Evolutionary conservation across 2,888 invertebrate species (phyloP), one percentile per base, ranked within the genome.

Genomic region (Apoderus coryli): DNA sequence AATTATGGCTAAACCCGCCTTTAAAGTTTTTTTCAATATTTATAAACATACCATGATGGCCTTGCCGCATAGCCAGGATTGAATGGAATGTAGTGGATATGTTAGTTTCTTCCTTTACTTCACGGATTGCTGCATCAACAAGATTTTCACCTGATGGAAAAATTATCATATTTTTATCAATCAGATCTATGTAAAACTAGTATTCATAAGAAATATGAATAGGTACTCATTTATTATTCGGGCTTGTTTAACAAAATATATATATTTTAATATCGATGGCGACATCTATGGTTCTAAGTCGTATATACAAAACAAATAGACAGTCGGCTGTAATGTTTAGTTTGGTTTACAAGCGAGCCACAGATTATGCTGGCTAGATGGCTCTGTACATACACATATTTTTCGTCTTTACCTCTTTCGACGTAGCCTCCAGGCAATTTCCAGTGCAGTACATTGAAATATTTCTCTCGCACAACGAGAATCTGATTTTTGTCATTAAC

Each of bases 341-440:
- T n/a, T n/a, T n/a, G n/a, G n/a, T n/a, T n/a, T n/a, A n/a, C n/a
- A n/a, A n/a, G n/a, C n/a, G n/a, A n/a, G n/a, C n/a, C n/a, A n/a
- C n/a, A n/a, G n/a, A n/a, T n/a, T n/a, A n/a, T n/a, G n/a, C n/a
- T n/a, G n/a, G n/a, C n/a, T n/a, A n/a, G n/a, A n/a, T n/a, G n/a
- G n/a, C n/a, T n/a, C n/a, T n/a, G n/a, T n/a, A n/a, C n/a, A n/a
- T n/a, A n/a, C n/a, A n/a, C n/a, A n/a, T n/a, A n/a, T n/a, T n/a
- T n/a, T n/a, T n/a, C n/a, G n/a, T n/a, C n/a, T n/a, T 14, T 57
- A 80, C 84, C 76, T 59, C 76, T 77, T 54, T 90, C 82, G 10
- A 85, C 82, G 59, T 81, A 82, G 29, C 92, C 92, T 30, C 93
- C 92, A 10, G 93, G 92, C 4, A 92, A 61, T 60, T 92, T 92